phyloP scores from a whole-genome alignment of 2,888 invertebrate genomes.

The Cremastinae sp. region DNA sequence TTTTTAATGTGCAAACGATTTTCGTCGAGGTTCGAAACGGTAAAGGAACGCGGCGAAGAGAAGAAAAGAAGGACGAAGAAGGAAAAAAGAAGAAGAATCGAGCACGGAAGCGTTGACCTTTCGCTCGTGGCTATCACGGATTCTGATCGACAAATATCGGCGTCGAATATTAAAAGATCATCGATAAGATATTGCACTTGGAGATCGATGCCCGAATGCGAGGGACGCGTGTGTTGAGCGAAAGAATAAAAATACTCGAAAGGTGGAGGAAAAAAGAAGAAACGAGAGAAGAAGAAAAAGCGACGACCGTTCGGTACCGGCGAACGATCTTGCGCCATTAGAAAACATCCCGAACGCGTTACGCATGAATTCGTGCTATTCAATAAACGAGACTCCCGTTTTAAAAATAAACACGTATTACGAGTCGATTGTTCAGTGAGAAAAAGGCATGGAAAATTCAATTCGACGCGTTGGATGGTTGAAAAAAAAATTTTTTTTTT shows the following conservation, averaged over 20 bases:
- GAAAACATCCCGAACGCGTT: conserved; percentile 4
- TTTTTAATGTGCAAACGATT: no score
- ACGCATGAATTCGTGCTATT: conserved; percentile 1
- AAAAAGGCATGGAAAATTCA: neutral
- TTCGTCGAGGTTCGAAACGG: neutral
- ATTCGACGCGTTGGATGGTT: neutral
- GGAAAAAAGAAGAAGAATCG: neutral
- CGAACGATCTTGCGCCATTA: neutral
- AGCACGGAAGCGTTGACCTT: conserved; percentile 60
- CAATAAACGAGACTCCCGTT: neutral
- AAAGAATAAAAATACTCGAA: conserved; percentile 3
- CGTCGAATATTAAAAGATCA: conserved; percentile 58
- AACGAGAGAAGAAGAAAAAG: neutral
- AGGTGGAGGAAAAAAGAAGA: neutral
- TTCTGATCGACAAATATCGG: conserved; percentile 47
- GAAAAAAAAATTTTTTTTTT: no score
- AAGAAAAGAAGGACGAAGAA: neutral
- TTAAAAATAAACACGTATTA: conserved; percentile 13
- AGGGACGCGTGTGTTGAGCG: conserved; percentile 22
- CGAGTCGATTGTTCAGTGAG: conserved; percentile 1
- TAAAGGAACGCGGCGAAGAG: neutral
- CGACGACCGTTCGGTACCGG: neutral
- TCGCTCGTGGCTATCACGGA: conserved; percentile 53
- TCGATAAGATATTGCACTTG: conserved; percentile 51
- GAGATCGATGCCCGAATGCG: conserved; percentile 19